These are phyloP conservation scores for Vanessa cardui DNA, from an alignment of 2,888 invertebrate genomes.

Conservation along the genomic window DNA sequence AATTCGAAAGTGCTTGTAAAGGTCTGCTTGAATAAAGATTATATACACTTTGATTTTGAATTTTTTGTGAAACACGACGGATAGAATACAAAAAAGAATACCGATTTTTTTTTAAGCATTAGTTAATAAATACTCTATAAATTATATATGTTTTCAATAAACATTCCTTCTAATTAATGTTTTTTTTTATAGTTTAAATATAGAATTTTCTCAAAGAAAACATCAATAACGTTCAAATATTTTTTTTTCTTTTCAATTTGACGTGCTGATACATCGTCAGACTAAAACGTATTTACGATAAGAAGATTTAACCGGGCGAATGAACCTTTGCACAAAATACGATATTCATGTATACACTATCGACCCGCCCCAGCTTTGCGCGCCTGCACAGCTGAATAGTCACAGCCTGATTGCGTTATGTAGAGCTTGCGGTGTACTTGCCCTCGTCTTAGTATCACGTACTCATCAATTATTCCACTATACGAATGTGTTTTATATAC, in stretches of 20 bases:
- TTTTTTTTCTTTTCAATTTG: not conserved
- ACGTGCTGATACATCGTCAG: constrained; percentile 1
- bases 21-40: no score
- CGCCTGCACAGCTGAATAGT: not conserved
- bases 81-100: no score
- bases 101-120: no score
- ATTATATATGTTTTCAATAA: no score
- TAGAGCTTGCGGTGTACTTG: not conserved
- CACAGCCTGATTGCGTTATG: not conserved
- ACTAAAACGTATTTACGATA: constrained; percentile 1
- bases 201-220: not conserved
- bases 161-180: no score
- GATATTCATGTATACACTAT: not conserved
- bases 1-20: no score
- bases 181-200: not conserved
- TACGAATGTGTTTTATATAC: no score
- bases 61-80: no score
- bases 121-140: no score
- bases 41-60: no score
- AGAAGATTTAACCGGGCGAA: constrained; percentile 6
- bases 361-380: not conserved
- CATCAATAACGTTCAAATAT: not conserved
- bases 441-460: no score
- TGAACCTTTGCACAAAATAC: not conserved
- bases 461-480: no score